A percentile compares a stretch with the other conserved stretches of the same genome.
phyloP scores from a whole-genome alignment of 2,888 invertebrate species.

The Dynastes maya region DNA sequence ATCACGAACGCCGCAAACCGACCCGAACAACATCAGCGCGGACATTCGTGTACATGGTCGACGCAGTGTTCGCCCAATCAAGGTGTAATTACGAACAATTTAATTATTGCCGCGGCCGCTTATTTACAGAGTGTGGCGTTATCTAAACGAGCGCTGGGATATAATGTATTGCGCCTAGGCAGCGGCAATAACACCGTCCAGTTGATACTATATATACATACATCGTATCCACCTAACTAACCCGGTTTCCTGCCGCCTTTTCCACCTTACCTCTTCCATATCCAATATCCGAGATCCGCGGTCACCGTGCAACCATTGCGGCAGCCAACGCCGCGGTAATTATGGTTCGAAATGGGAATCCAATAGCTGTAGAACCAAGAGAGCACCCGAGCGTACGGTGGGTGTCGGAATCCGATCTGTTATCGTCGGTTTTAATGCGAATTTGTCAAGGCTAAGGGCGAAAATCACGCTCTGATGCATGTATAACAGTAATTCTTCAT shows the following conservation, averaged over 20 bases:
- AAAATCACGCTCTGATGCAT: no score
- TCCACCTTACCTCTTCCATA: conserved; percentile 7
- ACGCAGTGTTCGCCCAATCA: conserved; percentile 48
- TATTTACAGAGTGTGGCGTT: conserved; percentile 49
- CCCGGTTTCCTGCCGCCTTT: conserved; percentile 51
- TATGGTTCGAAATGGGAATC: conserved; percentile 50
- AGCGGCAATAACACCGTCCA: not conserved
- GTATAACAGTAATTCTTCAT: no score
- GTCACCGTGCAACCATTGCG: conserved; percentile 49
- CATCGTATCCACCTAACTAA: conserved; percentile 23
- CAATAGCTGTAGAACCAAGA: conserved; percentile 49
- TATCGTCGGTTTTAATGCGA: conserved; percentile 52
- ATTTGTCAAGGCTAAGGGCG: not conserved
- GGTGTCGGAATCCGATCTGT: conserved; percentile 60
- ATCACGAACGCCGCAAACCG: no score
- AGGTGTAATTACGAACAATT: conserved; percentile 50
- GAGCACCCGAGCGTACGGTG: conserved; percentile 54
- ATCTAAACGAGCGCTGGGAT: conserved; percentile 47
- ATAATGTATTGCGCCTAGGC: conserved; percentile 50
- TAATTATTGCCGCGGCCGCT: conserved; percentile 46
- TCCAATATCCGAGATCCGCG: not conserved
- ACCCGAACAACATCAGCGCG: not conserved
- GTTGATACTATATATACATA: not conserved
- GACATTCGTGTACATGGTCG: conserved; percentile 1
- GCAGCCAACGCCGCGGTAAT: conserved; percentile 59